These are phyloP conservation scores for Thamnaconus septentrionalis DNA, from an alignment of 2,113 vertebrate species.

Conservation along the genomic window DNA sequence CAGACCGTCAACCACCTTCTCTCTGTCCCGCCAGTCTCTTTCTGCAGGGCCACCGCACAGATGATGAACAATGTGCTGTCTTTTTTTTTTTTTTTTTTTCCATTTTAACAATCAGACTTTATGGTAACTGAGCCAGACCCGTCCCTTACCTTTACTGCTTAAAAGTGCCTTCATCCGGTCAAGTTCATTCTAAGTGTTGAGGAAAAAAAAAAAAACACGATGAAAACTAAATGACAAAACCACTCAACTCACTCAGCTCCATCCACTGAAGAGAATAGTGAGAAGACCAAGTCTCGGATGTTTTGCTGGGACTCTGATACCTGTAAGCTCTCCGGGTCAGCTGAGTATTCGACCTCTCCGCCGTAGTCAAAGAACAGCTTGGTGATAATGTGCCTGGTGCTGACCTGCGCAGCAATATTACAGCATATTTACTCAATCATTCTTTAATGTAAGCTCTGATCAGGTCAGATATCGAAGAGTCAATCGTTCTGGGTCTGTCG, in stretches of 20 bases:
- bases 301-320: slow-evolving; percentile 55
- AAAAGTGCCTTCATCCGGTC: slow-evolving; percentile 82
- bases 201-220: slow-evolving; percentile 36
- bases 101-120: not conserved
- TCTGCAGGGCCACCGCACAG: slow-evolving; percentile 70
- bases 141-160: slow-evolving; percentile 82
- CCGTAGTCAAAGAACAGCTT: slow-evolving; percentile 91
- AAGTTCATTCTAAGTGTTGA: slow-evolving; percentile 85
- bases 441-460: too few species aligned
- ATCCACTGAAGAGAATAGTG: not conserved
- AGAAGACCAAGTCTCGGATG: not conserved
- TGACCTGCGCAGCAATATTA: slow-evolving; percentile 76
- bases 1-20: slow-evolving; percentile 79
- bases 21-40: slow-evolving; percentile 84
- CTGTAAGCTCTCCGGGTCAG: slow-evolving; percentile 88
- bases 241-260: not conserved
- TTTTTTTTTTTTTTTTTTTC: too few species aligned
- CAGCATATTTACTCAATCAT: too few species aligned
- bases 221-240: not conserved
- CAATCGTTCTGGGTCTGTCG: too few species aligned
- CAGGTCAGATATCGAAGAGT: too few species aligned
- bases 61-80: not conserved
- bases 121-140: rapidly evolving
- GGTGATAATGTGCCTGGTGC: slow-evolving; percentile 87
- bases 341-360: slow-evolving; percentile 75